A percentile compares a stretch with the other conserved stretches of the same genome.
These are phyloP conservation scores for Noctua janthina DNA, from an alignment of 2,888 invertebrate genomes.

Conservation along the genomic window DNA sequence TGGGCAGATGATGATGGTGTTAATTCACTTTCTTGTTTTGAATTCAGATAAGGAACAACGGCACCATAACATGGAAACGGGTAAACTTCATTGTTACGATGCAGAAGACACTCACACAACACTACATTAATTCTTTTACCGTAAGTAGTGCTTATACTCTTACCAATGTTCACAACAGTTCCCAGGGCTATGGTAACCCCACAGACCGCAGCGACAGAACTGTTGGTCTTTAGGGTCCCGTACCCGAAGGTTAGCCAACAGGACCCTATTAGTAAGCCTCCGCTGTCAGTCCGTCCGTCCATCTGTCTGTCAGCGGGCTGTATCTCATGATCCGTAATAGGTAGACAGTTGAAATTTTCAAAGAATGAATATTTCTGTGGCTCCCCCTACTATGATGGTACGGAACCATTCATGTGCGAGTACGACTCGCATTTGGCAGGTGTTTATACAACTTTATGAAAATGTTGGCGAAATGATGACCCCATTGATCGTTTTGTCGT, in stretches of 20 bases:
- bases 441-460: background rate
- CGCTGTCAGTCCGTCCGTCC: too few relatives aligned
- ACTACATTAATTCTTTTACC: constrained; percentile 11
- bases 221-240: background rate
- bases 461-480: background rate
- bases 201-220: background rate
- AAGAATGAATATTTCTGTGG: too few relatives aligned
- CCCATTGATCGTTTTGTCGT: background rate
- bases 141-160: constrained; percentile 9
- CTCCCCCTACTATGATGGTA: too few relatives aligned
- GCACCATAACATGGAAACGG: background rate
- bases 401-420: too few relatives aligned
- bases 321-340: too few relatives aligned
- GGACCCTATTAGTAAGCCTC: too few relatives aligned
- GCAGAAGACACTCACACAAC: background rate
- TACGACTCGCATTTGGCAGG: too few relatives aligned
- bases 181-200: background rate
- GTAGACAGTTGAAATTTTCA: too few relatives aligned
- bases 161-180: background rate
- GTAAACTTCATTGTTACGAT: background rate
- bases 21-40: background rate
- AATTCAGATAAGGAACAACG: constrained; percentile 17
- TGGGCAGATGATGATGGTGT: background rate
- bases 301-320: too few relatives aligned
- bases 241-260: too few relatives aligned